Evolutionary conservation across 2,888 invertebrate genomes (phyloP), one percentile per base, ranked within the genome.

Genomic region (Habrosyne pyritoides): DNA sequence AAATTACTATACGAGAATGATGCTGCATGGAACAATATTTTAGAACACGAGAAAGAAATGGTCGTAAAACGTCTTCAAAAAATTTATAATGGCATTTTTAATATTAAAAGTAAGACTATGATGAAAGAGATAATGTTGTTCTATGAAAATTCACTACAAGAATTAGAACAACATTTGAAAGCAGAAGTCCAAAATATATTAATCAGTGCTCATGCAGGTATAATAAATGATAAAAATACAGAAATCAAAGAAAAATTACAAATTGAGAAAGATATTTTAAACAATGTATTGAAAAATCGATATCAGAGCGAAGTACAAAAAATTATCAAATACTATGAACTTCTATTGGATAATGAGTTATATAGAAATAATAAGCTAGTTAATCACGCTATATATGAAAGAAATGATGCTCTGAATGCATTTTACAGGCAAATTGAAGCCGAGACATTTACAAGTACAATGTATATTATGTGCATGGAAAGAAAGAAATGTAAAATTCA

Each of bases 401-500:
- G 86, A 71, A 91, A 92, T 63, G 84, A 89, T 56, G 85, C 86
- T 1, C 60, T 92, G 4, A 76, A 71, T 66, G 81, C 84, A 24
- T 91, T 88, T 71, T 83, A 76, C 48, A 83, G 64, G 60, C 84
- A 85, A 70, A 71, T 84, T 53, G 83, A 90, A 69, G 75, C 84
- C 22, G 84, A 89, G 69, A 86, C 83, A 59, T 67, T 81, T 28
- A 86, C 89, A 5, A 83, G 84, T 55, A 84, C 86, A 7, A 91
- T 92, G 87, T 92, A 91, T 65, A 67, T 91, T 26, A 83, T 92
- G 83, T 85, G 87, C 52, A 73, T 80, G 6, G 91, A 91, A 66
- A 79, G 91, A 69, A 92, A 89, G 72, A 91, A 88, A 71, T 91
- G 91, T 68, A 84, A 68, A 70, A 81, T 92, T 1, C 85, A 84